These are phyloP conservation scores for Andricus curvator DNA, from an alignment of 2,888 invertebrate genomes.

Conservation along the genomic window DNA sequence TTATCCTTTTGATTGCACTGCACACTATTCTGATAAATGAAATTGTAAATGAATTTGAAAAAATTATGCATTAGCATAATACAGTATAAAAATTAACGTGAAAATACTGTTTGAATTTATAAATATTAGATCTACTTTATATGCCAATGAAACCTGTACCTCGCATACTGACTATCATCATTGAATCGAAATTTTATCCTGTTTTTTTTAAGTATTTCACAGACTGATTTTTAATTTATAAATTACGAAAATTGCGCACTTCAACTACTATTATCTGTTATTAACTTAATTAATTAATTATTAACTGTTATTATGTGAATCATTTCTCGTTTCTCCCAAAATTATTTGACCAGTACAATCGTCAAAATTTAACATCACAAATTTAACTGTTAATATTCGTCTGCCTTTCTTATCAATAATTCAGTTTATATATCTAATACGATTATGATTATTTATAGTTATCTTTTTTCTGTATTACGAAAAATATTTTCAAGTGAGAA, in stretches of 20 bases:
- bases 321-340: too few species aligned
- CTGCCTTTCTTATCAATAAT: not conserved
- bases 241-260: not conserved
- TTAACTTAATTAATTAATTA: too few species aligned
- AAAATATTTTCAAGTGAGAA: conserved; percentile 26
- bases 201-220: not conserved
- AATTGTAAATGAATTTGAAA: too few species aligned
- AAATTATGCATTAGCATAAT: too few species aligned
- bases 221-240: not conserved
- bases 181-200: not conserved
- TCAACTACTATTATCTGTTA: too few species aligned
- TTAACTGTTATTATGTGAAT: too few species aligned
- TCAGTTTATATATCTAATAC: not conserved
- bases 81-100: too few species aligned
- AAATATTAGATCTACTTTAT: not conserved
- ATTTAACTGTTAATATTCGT: not conserved
- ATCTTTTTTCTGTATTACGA: not conserved
- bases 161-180: not conserved
- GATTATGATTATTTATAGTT: not conserved
- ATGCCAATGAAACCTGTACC: not conserved
- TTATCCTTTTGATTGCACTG: too few species aligned
- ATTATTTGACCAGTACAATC: too few species aligned
- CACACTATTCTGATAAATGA: too few species aligned
- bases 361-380: not conserved
- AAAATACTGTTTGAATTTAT: too few species aligned